phyloP scores from a whole-genome alignment of 1,140 invertebrate species.

The Anagrus nilaparvatae region DNA sequence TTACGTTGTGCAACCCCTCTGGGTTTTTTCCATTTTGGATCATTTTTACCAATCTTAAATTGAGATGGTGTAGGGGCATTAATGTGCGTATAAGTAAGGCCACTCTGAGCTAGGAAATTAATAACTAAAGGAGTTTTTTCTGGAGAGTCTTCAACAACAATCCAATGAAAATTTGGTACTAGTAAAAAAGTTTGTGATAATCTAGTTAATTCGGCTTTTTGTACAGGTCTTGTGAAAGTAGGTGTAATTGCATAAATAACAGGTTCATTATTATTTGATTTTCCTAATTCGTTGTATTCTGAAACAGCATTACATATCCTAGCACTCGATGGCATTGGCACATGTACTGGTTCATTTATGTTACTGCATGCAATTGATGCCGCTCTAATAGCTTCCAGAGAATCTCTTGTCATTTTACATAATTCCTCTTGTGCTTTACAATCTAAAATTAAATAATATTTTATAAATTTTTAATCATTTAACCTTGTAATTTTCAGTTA shows the following conservation, averaged over 20 bases:
- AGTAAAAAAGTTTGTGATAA: constrained; percentile 82
- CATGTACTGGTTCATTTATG: constrained; percentile 13
- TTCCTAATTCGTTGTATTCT: constrained; percentile 15
- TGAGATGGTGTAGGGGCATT: constrained; percentile 46
- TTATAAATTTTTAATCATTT: too few species aligned
- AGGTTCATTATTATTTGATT: constrained; percentile 18
- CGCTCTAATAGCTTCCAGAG: constrained; percentile 12
- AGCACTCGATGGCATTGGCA: constrained; percentile 10
- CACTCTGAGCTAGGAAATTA: constrained; percentile 65
- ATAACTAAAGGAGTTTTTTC: constrained; percentile 67
- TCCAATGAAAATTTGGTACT: constrained; percentile 90
- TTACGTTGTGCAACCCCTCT: constrained; percentile 93
- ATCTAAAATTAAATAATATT: too few species aligned
- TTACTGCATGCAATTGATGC: constrained; percentile 12
- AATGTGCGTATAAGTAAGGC: constrained; percentile 70
- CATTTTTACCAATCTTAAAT: constrained; percentile 55
- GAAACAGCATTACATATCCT: constrained; percentile 9
- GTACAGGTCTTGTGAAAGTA: constrained; percentile 78
- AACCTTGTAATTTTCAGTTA: too few species aligned
- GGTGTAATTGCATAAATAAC: constrained; percentile 87
- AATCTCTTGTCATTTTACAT: constrained; percentile 13
- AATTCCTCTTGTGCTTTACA: constrained; percentile 14
- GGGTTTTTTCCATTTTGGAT: constrained; percentile 83
- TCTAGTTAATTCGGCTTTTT: constrained; percentile 91
- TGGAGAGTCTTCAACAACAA: constrained; percentile 82